phyloP scores from a whole-genome alignment of 2,797 vertebrate genomes.

The Austrolebias charrua region DNA sequence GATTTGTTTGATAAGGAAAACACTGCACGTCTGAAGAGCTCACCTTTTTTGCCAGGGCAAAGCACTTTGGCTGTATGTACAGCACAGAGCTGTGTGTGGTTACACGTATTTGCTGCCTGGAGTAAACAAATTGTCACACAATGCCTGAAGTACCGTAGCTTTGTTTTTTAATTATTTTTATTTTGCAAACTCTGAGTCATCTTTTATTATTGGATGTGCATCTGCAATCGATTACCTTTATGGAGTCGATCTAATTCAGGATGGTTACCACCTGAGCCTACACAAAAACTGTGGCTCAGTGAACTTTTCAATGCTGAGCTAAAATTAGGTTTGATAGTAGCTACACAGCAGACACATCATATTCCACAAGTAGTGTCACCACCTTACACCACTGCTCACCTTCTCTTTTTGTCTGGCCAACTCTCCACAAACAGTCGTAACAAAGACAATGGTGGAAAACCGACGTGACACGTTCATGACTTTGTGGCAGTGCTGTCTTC shows the following conservation, averaged over 20 bases:
- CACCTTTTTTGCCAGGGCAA: constrained; percentile 8
- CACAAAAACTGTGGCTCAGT: no score
- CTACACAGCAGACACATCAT: no score
- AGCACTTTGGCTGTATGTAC: background rate
- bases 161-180: no score
- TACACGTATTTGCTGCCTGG: constrained; percentile 39
- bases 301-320: no score
- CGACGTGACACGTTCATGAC: constrained; percentile 25
- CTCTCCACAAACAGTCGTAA: constrained; percentile 26
- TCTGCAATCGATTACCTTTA: no score
- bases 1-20: constrained; percentile 24
- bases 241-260: no score
- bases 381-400: constrained; percentile 7
- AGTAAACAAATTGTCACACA: constrained; percentile 27
- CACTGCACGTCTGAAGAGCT: background rate
- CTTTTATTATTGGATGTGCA: background rate
- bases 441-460: constrained; percentile 43
- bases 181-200: constrained; percentile 19
- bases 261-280: no score
- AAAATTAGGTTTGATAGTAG: no score
- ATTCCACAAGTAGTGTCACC: constrained; percentile 26
- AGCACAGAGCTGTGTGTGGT: constrained; percentile 13
- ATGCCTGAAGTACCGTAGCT: constrained; percentile 18
- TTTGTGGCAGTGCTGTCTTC: constrained; percentile 36
- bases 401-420: constrained; percentile 12